A percentile compares a stretch with the other conserved stretches of the same genome.
These are phyloP conservation scores for Tetraodon nigroviridis DNA, from an alignment of 2,113 vertebrate genomes.

Conservation along the genomic window DNA sequence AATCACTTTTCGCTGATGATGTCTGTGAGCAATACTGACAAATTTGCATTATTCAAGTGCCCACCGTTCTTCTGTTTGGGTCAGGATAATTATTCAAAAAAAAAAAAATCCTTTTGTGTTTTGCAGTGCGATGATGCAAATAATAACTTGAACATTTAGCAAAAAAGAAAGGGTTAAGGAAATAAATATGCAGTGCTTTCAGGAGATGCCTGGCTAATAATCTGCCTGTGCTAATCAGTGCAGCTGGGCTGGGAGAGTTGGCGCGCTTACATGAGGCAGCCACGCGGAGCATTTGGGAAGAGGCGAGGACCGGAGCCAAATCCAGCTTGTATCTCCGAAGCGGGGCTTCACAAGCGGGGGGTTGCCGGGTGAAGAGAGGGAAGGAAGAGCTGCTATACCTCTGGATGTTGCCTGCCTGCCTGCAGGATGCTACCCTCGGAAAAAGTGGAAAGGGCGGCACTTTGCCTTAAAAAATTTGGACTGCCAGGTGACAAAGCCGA, in stretches of 20 bases:
- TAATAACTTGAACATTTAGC: conserved; percentile 34
- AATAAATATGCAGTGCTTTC: conserved; percentile 76
- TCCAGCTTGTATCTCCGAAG: conserved; percentile 79
- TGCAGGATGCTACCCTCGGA: conserved; percentile 45
- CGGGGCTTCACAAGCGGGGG: conserved; percentile 40
- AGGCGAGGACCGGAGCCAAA: conserved; percentile 70
- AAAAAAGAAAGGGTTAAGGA: conserved; percentile 48
- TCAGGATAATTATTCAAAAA: conserved; percentile 39
- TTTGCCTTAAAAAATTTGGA: conserved; percentile 65
- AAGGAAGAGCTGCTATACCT: conserved; percentile 61
- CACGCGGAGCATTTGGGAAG: conserved; percentile 64
- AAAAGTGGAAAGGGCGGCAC: conserved; percentile 57
- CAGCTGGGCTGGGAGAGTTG: conserved; percentile 83
- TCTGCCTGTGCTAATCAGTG: conserved; percentile 82
- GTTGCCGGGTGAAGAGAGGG: conserved; percentile 27
- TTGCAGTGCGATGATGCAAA: neutral
- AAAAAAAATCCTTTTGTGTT: conserved; percentile 4
- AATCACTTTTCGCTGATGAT: conserved; percentile 80
- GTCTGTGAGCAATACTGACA: conserved; percentile 72
- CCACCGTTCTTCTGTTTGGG: conserved; percentile 37
- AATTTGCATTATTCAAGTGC: conserved; percentile 64
- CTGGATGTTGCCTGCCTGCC: conserved; percentile 37
- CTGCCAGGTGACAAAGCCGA: conserved; percentile 70
- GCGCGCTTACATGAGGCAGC: conserved; percentile 78
- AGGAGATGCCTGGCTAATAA: conserved; percentile 90